Evolutionary conservation across 2,888 invertebrate species (phyloP).

Genomic region (Falcaria lacertinaria): DNA sequence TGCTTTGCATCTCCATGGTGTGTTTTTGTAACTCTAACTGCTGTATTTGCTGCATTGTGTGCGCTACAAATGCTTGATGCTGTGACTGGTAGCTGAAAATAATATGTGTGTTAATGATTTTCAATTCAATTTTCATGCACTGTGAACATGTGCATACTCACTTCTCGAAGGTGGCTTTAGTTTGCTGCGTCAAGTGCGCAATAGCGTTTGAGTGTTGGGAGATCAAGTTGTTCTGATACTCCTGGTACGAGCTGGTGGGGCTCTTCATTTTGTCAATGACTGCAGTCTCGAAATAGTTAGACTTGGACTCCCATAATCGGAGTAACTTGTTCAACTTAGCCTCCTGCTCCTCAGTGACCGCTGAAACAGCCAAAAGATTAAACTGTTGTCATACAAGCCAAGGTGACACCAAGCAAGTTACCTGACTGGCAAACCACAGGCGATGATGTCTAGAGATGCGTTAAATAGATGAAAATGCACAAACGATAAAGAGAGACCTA

Average conservation of each 20-base stretch:
- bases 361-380: constrained; percentile 77
- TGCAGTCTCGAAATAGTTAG: constrained; percentile 90
- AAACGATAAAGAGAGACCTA: constrained; percentile 70
- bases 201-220: constrained; percentile 89
- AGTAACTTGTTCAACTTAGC: constrained; percentile 95
- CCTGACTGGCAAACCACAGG: constrained; percentile 71
- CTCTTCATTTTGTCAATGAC: constrained; percentile 93
- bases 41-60: constrained; percentile 93
- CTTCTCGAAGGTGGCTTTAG: constrained; percentile 91
- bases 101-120: constrained; percentile 5
- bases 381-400: constrained; percentile 58
- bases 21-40: constrained; percentile 90
- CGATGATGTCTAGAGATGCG: constrained; percentile 62
- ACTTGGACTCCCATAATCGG: constrained; percentile 97
- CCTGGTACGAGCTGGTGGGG: constrained; percentile 92
- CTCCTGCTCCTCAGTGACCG: constrained; percentile 92
- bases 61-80: constrained; percentile 96
- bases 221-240: constrained; percentile 92
- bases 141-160: constrained; percentile 40
- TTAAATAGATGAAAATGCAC: constrained; percentile 66
- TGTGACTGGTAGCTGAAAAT: constrained; percentile 90
- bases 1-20: constrained; percentile 78
- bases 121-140: constrained; percentile 4
- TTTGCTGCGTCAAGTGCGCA: constrained; percentile 86
- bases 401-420: constrained; percentile 64